Percentiles rank a stretch among this genome's conserved stretches.
These are phyloP conservation scores for Ichneumon xanthorius DNA, from an alignment of 2,888 invertebrate genomes.

Conservation along the genomic window DNA sequence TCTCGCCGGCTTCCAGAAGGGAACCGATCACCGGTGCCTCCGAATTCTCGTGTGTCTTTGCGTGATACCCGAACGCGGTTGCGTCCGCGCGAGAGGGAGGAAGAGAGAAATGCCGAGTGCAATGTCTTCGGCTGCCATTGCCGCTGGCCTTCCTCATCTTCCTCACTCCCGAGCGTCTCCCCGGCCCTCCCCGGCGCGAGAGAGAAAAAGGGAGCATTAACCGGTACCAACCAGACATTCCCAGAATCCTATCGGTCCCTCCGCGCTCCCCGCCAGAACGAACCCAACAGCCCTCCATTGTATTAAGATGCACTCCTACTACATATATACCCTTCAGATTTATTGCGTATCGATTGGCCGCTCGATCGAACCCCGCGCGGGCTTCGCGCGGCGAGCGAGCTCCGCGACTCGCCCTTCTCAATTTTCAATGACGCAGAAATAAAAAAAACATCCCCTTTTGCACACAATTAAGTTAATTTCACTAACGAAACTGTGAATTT, in stretches of 20 bases:
- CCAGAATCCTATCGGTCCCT: conserved; percentile 69
- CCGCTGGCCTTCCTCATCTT: conserved; percentile 15
- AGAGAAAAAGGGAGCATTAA: conserved; percentile 34
- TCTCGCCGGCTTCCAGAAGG: background rate
- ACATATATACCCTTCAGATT: conserved; percentile 60
- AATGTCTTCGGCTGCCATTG: conserved; percentile 2
- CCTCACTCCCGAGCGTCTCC: conserved; percentile 3
- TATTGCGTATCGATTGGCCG: conserved; percentile 62
- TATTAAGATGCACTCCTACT: conserved; percentile 60
- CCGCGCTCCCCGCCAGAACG: conserved; percentile 53
- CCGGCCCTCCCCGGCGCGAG: conserved; percentile 27
- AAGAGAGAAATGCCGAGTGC: background rate
- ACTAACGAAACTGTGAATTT: conserved; percentile 52
- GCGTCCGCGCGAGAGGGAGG: conserved; percentile 25
- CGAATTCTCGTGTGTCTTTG: conserved; percentile 31
- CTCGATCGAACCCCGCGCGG: conserved; percentile 21
- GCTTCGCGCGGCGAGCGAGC: no score
- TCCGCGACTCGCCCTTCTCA: background rate
- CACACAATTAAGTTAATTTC: background rate
- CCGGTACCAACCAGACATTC: conserved; percentile 67
- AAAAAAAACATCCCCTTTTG: background rate
- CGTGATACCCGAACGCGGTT: conserved; percentile 36
- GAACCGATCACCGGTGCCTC: conserved; percentile 21
- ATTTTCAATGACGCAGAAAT: background rate
- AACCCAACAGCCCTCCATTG: conserved; percentile 56